These are phyloP conservation scores for Lithophane leautieri DNA, from an alignment of 2,888 invertebrate genomes.

Conservation along the genomic window DNA sequence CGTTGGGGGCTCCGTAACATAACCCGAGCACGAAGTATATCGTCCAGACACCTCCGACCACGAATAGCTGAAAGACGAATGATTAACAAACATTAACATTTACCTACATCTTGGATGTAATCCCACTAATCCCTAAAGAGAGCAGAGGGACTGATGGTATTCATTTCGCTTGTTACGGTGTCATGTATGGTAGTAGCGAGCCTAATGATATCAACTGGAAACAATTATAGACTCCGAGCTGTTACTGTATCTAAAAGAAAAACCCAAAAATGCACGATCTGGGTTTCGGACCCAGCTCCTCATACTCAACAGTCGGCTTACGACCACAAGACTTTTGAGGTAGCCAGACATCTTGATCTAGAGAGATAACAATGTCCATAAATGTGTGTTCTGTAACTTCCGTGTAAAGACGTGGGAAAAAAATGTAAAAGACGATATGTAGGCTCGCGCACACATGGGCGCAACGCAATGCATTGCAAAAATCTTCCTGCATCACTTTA, in stretches of 20 bases:
- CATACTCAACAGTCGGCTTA: background rate
- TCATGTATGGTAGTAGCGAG: background rate
- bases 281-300: background rate
- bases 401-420: background rate
- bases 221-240: background rate
- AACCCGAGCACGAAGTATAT: constrained; percentile 69
- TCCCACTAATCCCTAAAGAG: background rate
- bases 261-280: background rate
- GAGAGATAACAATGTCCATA: background rate
- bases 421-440: too few relatives aligned
- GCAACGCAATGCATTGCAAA: background rate
- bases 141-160: background rate
- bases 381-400: background rate
- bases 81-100: background rate
- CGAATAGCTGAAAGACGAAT: constrained; percentile 66
- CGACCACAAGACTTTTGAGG: background rate
- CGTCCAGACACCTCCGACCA: constrained; percentile 66
- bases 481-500: background rate
- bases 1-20: constrained; percentile 70
- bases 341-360: background rate
- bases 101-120: background rate
- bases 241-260: background rate
- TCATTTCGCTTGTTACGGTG: background rate
- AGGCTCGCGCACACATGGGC: background rate
- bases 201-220: background rate